Percentiles rank a stretch among this genome's conserved stretches.
phyloP scores from a whole-genome alignment of 1,140 invertebrate species.

The Rhyacophila brunnea region DNA sequence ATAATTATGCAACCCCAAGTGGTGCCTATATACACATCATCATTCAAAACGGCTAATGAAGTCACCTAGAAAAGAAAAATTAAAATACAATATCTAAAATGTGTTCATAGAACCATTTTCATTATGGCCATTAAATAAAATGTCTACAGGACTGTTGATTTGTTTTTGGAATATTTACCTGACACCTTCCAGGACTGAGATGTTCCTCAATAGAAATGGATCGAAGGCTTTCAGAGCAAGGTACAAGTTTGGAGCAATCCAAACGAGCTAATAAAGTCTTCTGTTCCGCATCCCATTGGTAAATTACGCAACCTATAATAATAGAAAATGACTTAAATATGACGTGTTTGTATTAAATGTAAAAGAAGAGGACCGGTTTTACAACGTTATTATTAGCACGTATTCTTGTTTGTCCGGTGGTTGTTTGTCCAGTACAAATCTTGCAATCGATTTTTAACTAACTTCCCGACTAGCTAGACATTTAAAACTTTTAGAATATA shows the following conservation, averaged over 20 bases:
- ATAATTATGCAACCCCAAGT: constrained; percentile 91
- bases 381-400: no score
- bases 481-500: no score
- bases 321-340: constrained; percentile 2
- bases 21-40: constrained; percentile 82
- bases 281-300: constrained; percentile 74
- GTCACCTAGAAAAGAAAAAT: constrained; percentile 62
- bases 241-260: constrained; percentile 88
- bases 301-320: constrained; percentile 72
- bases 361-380: no score
- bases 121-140: no score
- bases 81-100: background rate
- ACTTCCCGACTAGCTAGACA: no score
- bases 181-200: constrained; percentile 74
- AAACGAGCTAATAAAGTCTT: constrained; percentile 74
- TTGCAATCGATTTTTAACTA: no score
- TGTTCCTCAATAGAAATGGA: constrained; percentile 90
- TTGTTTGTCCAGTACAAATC: no score
- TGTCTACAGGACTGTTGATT: no score
- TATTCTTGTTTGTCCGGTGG: no score
- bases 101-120: no score
- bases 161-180: constrained; percentile 51
- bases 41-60: constrained; percentile 67
- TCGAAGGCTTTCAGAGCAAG: constrained; percentile 87
- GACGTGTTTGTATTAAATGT: background rate